phyloP scores from a whole-genome alignment of 64 coral and sea anemone genomes.

The Actinia tenebrosa region DNA sequence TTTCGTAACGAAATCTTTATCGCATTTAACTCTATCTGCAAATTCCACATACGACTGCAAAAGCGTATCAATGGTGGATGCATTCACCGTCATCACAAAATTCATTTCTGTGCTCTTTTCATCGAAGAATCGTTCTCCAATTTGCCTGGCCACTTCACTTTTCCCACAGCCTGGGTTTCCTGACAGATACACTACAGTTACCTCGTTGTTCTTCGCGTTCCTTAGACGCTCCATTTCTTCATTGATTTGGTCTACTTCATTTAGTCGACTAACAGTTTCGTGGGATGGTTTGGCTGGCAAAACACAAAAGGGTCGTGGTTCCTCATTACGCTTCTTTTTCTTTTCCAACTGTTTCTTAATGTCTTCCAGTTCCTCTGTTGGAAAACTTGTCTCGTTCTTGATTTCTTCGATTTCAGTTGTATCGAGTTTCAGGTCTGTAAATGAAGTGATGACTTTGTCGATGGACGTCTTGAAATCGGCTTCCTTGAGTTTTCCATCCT shows the following conservation, averaged over 20 bases:
- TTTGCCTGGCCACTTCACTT: too few species aligned
- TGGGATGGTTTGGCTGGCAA: slow-evolving; percentile 18
- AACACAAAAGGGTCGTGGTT: slow-evolving; percentile 7
- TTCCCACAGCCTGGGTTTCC: too few species aligned
- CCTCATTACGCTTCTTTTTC: slow-evolving; percentile 21
- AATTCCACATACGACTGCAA: neutral
- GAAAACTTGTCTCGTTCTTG: slow-evolving; percentile 41
- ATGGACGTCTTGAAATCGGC: slow-evolving; percentile 16
- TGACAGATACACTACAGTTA: neutral
- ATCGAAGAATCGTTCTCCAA: too few species aligned
- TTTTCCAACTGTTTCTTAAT: slow-evolving; percentile 20
- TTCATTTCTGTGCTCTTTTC: too few species aligned
- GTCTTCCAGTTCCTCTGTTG: slow-evolving; percentile 28
- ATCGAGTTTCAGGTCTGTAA: neutral
- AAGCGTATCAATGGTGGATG: too few species aligned
- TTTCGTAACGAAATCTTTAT: neutral
- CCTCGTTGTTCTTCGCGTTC: neutral
- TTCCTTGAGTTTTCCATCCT: slow-evolving; percentile 17
- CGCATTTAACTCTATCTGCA: slow-evolving; percentile 5
- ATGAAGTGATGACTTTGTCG: neutral
- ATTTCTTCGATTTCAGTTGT: slow-evolving; percentile 34
- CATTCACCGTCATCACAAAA: too few species aligned
- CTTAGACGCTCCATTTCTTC: neutral
- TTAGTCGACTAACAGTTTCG: neutral
- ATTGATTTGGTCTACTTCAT: neutral